phyloP scores from a whole-genome alignment of 2,113 vertebrate genomes.

The Hydrochoerus hydrochaeris region DNA sequence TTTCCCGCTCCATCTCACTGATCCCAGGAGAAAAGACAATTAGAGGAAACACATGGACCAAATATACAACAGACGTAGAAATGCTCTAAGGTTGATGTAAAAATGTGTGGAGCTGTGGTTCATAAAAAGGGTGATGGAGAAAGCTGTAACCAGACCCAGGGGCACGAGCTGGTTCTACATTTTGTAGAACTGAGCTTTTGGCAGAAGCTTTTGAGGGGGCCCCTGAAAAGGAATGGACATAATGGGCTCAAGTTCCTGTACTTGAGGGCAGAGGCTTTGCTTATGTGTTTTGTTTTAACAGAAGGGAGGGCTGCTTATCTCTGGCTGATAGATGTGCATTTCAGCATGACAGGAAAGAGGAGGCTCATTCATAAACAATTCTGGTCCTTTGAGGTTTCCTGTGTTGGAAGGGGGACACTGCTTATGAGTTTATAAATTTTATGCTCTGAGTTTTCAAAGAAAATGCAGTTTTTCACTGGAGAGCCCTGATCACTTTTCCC shows the following conservation, averaged over 20 bases:
- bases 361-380: conserved; percentile 74
- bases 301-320: conserved; percentile 74
- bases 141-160: conserved; percentile 68
- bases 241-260: neutral
- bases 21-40: conserved; percentile 66
- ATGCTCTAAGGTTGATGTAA: conserved; percentile 40
- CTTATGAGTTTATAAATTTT: conserved; percentile 14
- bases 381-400: conserved; percentile 58
- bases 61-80: neutral
- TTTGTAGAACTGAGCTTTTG: conserved; percentile 82
- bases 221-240: conserved; percentile 79
- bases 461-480: conserved; percentile 33
- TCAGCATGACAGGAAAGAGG: conserved; percentile 79
- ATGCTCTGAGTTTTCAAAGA: conserved; percentile 29
- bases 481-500: conserved; percentile 42
- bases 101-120: conserved; percentile 24
- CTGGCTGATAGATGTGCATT: conserved; percentile 71
- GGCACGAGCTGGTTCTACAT: conserved; percentile 62
- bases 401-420: neutral
- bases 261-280: conserved; percentile 58
- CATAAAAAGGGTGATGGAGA: conserved; percentile 71
- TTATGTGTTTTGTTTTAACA: conserved; percentile 21
- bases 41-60: conserved; percentile 57
- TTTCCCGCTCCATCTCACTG: neutral
- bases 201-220: conserved; percentile 88